Conservation (phyloP, 1,140 invertebrate genomes). For the Ceratosolen solmsi region DNA sequence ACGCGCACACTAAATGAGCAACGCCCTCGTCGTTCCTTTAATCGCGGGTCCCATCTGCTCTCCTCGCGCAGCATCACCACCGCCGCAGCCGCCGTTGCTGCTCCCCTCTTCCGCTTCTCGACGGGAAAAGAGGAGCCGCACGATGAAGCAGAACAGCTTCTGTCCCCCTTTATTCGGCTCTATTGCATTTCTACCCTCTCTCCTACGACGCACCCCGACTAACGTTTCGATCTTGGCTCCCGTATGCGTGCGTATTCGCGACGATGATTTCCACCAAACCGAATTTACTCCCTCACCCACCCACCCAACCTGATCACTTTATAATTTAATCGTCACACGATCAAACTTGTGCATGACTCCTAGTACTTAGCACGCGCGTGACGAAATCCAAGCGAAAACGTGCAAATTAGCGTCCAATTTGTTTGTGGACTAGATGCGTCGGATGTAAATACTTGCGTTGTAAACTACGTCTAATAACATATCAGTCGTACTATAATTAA, state of each 20-base stretch:
- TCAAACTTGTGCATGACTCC: background rate
- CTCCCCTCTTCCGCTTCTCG: background rate
- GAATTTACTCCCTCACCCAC: background rate
- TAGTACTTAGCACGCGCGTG: background rate
- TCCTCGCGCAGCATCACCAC: conserved; percentile 9
- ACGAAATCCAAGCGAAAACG: background rate
- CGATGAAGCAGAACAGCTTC: background rate
- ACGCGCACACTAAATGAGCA: conserved; percentile 65
- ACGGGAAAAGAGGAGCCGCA: background rate
- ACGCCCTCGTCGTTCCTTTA: conserved; percentile 63
- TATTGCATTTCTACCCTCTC: background rate
- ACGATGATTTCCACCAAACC: too few relatives aligned
- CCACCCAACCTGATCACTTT: background rate
- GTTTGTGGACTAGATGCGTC: too few relatives aligned
- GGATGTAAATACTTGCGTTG: too few relatives aligned
- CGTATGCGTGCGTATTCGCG: too few relatives aligned
- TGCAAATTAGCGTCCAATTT: background rate
- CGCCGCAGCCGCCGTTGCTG: background rate
- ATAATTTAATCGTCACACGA: background rate
- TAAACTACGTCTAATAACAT: too few relatives aligned
- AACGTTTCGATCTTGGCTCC: background rate
- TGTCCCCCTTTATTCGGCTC: conserved; percentile 15
- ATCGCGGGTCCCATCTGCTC: conserved; percentile 23
- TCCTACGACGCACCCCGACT: background rate
- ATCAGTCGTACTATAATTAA: too few relatives aligned